Evolutionary conservation across 2,888 invertebrate genomes (phyloP), one percentile per base, ranked within the genome.

Genomic region (Buathra laborator): DNA sequence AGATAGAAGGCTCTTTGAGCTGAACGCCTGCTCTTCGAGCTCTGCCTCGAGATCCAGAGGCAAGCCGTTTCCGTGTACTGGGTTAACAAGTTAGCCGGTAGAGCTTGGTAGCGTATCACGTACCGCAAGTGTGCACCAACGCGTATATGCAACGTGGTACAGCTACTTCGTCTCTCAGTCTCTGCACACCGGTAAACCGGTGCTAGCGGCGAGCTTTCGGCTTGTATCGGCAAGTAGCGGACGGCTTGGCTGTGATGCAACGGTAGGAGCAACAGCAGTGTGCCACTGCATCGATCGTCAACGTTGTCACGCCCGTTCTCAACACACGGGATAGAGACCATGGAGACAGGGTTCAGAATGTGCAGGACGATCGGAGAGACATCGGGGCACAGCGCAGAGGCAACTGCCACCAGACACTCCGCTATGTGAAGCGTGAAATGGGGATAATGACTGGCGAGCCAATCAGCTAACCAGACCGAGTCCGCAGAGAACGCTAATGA

Each of bases 371-470:
- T 44, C 62, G 43, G 43, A 48, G 77, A 48, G 56, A 81, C 62
- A 44, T 67, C 66, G 53, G 67, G 71, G 44, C 80, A 37, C 24
- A 72, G 67, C 66, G 66, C 66, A 12, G 71, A 44, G 68, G 72
- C 76, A 53, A 72, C 67, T 82, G 66, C 71, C 87, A 87, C 86
- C 88, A 91, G 91, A 91, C 90, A 92, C 85, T 88, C 88, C 88
- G 86, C 88, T 85, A 88, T 82, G 87, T 83, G 88, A 86, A 91
- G 87, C 93, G 92, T 92, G 92, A 93, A 93, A 93, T 93, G 88
- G 91, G 92, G 93, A 92, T 93, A 93, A 93, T 93, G 92, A 93
- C 91, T 90, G 89, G 88, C 89, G 88, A 88, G 89, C 90, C 92
- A 93, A 93, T 93, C 92, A 92, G 90, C 90, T 91, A 91, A 92